Base-by-base conservation (phyloP, 2,888 invertebrate species). In the Argyresthia goedartella region DNA sequence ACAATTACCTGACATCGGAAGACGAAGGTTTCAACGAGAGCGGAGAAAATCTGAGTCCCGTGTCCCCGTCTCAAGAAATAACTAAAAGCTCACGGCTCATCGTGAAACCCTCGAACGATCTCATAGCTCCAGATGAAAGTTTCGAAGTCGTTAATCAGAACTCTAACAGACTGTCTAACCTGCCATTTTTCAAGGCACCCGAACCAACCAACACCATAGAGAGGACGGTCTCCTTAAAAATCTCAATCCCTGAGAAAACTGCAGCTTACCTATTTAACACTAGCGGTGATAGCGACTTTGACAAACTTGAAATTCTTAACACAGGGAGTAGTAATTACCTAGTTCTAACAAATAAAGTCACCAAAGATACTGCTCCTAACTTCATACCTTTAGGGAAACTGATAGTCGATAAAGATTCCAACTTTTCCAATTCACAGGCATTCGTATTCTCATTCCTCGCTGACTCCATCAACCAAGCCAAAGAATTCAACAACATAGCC, bases 341-440 rank as follows among this genome's bases (percentile, higher is more conserved):
- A 53, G 76, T 85, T 42, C 59, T 85, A 49, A 73, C 76, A 52
- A 82, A 85, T 56, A 73, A 77, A 48, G 49, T 67, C 8, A 57
- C 63, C 9, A 25, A 25, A 67, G 69, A 53, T 61, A 62, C 60
- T 10, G 44, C 47, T 46, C 65, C 69, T 11, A 74, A 63, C 53
- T 73, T 76, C 51, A 74, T 79, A 53, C 79, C 84, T 0, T 69
- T 85, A n/a, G 82, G 77, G 8, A 81, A 74, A 65, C 57, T 81
- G 49, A 67, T 71, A 35, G 67, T 67, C 55, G 71, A 73, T 70
- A 76, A 79, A 71, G 69, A 69, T 56, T 62, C 71, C 51, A 77
- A 76, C 56, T 62, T 81, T 77, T 85, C 84, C 70, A 67, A 78
- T 85, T 82, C 86, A 72, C 85, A 85, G 80, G 82, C 80, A 55